Evolutionary conservation across 30 jellyfish, hydroid and myxozoan species (phyloP).

Genomic region (Hydra vulgaris): DNA sequence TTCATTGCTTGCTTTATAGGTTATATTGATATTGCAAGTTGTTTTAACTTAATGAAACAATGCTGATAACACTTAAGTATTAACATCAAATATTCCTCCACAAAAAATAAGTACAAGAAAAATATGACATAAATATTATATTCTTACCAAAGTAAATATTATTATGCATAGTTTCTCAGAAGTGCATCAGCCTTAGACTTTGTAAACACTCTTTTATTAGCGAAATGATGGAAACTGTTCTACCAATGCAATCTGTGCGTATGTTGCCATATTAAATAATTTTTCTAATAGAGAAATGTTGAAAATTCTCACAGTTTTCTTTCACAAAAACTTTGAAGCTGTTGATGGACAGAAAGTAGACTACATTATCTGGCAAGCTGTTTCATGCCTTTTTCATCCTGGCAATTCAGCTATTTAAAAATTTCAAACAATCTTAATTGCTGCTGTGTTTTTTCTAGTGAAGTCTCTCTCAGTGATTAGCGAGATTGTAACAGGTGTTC

Average conservation of each 20-base stretch:
- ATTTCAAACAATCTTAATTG: too few relatives aligned
- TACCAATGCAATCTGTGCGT: not conserved
- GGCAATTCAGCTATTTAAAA: too few relatives aligned
- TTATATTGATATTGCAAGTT: not conserved
- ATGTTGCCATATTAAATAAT: not conserved
- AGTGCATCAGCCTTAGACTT: not conserved
- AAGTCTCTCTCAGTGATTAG: too few relatives aligned
- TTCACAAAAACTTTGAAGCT: too few relatives aligned
- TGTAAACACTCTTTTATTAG: not conserved
- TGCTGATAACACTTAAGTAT: not conserved
- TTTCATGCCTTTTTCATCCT: too few relatives aligned
- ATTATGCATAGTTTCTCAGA: not conserved
- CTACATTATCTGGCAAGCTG: too few relatives aligned
- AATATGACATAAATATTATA: not conserved
- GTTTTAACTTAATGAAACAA: not conserved
- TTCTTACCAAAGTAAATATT: not conserved
- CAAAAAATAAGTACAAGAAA: not conserved
- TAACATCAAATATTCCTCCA: not conserved
- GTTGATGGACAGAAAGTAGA: too few relatives aligned
- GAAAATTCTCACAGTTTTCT: too few relatives aligned
- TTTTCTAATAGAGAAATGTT: not conserved
- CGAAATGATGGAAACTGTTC: not conserved
- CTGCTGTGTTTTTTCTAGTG: too few relatives aligned
- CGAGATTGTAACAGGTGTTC: too few relatives aligned
- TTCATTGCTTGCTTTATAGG: not conserved